Evolutionary conservation across 1,140 invertebrate species (phyloP), one percentile per base, ranked within the genome.

Genomic region (Bombus superbus): DNA sequence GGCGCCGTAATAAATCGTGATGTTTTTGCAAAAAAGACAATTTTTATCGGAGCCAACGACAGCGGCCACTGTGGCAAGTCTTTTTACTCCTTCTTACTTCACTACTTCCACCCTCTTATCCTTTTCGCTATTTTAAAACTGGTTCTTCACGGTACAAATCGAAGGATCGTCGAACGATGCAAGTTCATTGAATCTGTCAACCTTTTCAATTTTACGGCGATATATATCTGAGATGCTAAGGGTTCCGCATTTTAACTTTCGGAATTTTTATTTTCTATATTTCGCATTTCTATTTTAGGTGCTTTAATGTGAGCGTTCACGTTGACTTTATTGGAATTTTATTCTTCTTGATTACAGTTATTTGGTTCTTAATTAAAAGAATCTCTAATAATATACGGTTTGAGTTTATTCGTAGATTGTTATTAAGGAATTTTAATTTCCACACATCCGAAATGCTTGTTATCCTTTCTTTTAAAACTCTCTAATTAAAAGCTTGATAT

Each of bases 1-100:
- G 88, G 72, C 64, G 59, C 80, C 66, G 74, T 73, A 89, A 89
- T 90, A 89, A 90, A 89, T 89, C 66, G 66, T 62, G 42, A 47
- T 57, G 79, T 74, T 86, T 80, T 69, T 66, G 53, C 62, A 64
- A 85, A 89, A 78, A 35, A 35, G 15, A 82, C 15, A 77, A 83
- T 66, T 74, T 80, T 72, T 83, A 64, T 83, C 44, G 69, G 4
- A 62, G 35, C 35, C 82, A 78, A 6, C 18, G 74, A 88, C 66
- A n/a, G 38, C 32, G 38, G 18, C 13, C n/a, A n/a, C 15, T 32
- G 32, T 72, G n/a, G 6, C 3, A 47, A 28, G 42, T 15, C 15
- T 13, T 69, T 40, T 38, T 38, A 13, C 25, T 40, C 25, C 22
- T 71, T 86, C 86, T 86, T 86, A 75, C 10, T 8, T 32, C 42